Evolutionary conservation across 2,113 vertebrate genomes (phyloP).

Genomic region (Cyphomyrus discorhynchus): DNA sequence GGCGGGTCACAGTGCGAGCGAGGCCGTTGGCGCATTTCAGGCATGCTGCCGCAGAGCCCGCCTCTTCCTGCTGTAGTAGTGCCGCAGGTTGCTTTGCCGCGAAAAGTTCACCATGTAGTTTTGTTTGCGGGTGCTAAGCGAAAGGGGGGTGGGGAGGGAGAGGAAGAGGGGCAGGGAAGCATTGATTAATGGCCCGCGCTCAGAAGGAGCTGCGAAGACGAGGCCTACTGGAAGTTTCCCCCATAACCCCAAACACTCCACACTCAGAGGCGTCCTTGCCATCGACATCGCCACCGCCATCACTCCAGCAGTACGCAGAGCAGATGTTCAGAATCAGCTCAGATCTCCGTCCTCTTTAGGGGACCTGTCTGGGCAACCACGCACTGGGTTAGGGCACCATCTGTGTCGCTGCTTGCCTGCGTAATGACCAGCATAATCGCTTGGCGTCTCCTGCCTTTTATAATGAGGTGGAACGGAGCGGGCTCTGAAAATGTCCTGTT

Average conservation of each 20-base stretch:
- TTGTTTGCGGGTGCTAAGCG: slow-evolving; percentile 92
- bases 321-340: neutral
- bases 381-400: neutral
- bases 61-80: slow-evolving; percentile 97
- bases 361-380: neutral
- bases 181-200: slow-evolving; percentile 42
- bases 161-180: slow-evolving; percentile 23
- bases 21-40: slow-evolving; percentile 59
- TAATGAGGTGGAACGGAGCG: neutral
- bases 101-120: slow-evolving; percentile 99
- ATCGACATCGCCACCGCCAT: neutral
- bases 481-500: neutral
- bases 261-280: slow-evolving; percentile 34
- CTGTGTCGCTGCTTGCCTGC: neutral
- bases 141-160: slow-evolving; percentile 35
- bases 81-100: slow-evolving; percentile 89
- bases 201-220: slow-evolving; percentile 22
- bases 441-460: neutral
- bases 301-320: neutral
- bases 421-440: neutral
- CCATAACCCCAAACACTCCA: slow-evolving; percentile 70
- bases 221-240: slow-evolving; percentile 35
- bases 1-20: slow-evolving; percentile 48
- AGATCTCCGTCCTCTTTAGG: neutral
- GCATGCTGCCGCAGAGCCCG: slow-evolving; percentile 83